These are phyloP conservation scores for Mya arenaria DNA, from an alignment of 1,140 invertebrate genomes.

Conservation along the genomic window DNA sequence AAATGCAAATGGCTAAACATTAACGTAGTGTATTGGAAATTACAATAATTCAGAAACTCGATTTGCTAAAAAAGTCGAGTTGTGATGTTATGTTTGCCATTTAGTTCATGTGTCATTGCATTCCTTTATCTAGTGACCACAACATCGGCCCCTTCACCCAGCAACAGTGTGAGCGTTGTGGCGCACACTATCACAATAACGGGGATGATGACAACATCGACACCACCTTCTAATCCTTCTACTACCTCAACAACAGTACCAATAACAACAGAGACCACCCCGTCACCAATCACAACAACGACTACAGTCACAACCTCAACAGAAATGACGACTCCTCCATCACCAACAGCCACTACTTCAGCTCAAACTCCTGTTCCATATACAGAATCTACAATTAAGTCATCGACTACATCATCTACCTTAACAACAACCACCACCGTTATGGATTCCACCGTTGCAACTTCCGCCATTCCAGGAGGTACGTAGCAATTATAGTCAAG, in stretches of 20 bases:
- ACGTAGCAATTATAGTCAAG: background rate
- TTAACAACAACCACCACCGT: too few relatives aligned
- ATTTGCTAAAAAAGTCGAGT: too few relatives aligned
- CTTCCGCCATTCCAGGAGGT: background rate
- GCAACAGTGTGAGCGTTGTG: too few relatives aligned
- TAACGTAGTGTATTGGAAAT: too few relatives aligned
- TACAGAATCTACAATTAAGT: background rate
- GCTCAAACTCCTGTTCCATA: background rate
- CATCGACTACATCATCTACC: background rate
- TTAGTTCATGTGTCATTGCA: too few relatives aligned
- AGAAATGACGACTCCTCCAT: background rate
- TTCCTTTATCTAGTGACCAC: too few relatives aligned
- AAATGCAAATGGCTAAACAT: too few relatives aligned
- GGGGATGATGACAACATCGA: background rate
- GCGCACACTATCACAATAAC: too few relatives aligned
- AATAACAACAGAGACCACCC: too few relatives aligned
- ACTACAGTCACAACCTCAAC: background rate
- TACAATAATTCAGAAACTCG: too few relatives aligned
- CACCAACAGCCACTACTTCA: background rate
- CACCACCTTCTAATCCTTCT: background rate
- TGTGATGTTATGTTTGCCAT: too few relatives aligned
- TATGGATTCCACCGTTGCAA: background rate
- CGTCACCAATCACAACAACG: background rate
- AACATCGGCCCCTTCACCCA: too few relatives aligned
- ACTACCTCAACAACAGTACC: background rate